phyloP scores from a whole-genome alignment of 92 coral and sea anemone species.

The Umimayanthus chanpuru region DNA sequence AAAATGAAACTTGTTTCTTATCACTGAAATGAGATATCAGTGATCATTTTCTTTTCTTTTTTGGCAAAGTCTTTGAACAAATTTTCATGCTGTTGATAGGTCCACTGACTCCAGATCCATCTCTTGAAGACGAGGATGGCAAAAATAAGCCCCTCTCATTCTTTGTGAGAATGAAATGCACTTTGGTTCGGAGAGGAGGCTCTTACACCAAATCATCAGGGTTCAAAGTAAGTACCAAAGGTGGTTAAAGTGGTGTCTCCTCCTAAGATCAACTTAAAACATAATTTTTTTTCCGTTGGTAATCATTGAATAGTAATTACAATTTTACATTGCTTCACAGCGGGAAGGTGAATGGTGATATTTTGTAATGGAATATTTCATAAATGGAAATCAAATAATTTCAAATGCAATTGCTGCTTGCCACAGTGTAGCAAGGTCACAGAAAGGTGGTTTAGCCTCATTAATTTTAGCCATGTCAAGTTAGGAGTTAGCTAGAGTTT shows the following conservation, averaged over 20 bases:
- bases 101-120: constrained; percentile 44
- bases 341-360: too few species aligned
- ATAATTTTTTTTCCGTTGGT: background rate
- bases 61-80: background rate
- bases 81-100: background rate
- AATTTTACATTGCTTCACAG: too few species aligned
- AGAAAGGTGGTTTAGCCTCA: too few species aligned
- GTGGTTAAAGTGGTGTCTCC: background rate
- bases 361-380: too few species aligned
- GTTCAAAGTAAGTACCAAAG: constrained; percentile 59
- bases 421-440: too few species aligned
- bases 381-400: background rate
- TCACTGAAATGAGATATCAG: background rate
- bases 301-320: background rate
- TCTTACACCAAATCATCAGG: constrained; percentile 90
- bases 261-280: background rate
- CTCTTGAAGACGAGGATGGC: background rate
- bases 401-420: background rate
- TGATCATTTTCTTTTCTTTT: background rate
- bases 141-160: constrained; percentile 67
- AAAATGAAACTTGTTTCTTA: too few species aligned
- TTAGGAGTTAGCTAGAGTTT: too few species aligned
- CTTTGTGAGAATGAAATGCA: constrained; percentile 89
- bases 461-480: too few species aligned
- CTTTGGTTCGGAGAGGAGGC: constrained; percentile 86